These are phyloP conservation scores for Oreochromis tanganicae DNA, from an alignment of 2,113 vertebrate species.

Conservation along the genomic window DNA sequence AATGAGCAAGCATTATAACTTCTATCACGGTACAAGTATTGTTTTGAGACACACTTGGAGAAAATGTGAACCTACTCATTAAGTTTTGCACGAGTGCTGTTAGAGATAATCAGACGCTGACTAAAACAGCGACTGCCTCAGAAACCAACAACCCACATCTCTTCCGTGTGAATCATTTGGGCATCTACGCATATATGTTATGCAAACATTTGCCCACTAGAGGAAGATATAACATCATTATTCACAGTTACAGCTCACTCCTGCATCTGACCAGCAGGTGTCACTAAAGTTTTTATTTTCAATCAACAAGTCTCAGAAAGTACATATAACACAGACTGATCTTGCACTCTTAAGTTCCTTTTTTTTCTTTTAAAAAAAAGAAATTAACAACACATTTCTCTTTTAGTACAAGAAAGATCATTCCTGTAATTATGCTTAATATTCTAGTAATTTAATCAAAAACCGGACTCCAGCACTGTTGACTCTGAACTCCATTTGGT, in stretches of 20 bases:
- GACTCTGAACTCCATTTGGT: not conserved
- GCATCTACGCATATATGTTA: not conserved
- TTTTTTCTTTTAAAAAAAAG: not conserved
- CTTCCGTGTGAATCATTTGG: not conserved
- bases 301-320: not conserved
- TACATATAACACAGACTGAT: not conserved
- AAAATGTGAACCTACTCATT: not conserved
- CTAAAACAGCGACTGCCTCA: not conserved
- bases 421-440: not conserved
- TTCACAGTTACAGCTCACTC: not conserved
- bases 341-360: not conserved
- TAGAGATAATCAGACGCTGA: not conserved
- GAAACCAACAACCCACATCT: not conserved
- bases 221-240: not conserved
- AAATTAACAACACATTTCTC: not conserved
- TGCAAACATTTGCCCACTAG: not conserved
- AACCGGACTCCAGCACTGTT: not conserved
- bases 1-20: not conserved
- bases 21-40: not conserved
- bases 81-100: not conserved
- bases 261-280: conserved; percentile 19
- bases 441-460: not conserved
- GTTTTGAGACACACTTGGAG: not conserved
- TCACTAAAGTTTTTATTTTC: not conserved
- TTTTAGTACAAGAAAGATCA: not conserved